phyloP scores from a whole-genome alignment of 2,113 vertebrate species.

The Hippocampus mohnikei region DNA sequence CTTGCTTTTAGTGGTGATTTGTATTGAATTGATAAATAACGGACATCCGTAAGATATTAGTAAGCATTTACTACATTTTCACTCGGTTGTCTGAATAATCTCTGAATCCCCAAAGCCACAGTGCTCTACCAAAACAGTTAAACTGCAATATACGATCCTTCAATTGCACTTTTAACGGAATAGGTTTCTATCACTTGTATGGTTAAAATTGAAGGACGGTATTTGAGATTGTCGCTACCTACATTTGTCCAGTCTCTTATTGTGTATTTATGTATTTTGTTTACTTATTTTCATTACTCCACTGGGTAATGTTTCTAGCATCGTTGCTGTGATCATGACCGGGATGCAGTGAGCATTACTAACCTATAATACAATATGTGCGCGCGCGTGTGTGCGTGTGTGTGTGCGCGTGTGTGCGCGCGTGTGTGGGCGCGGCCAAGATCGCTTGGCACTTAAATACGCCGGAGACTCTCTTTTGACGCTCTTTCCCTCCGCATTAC shows the following conservation, averaged over 20 bases:
- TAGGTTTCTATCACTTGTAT: background rate
- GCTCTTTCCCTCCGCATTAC: constrained; percentile 24
- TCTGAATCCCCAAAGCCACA: background rate
- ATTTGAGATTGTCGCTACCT: background rate
- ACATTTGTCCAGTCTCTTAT: background rate
- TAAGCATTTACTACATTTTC: background rate
- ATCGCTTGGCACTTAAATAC: constrained; percentile 33
- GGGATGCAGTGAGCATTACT: background rate
- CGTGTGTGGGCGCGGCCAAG: constrained; percentile 41
- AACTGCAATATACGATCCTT: background rate
- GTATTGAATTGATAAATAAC: too few relatives aligned
- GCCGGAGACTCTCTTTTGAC: background rate
- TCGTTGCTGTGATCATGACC: background rate
- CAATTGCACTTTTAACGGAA: background rate
- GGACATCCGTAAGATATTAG: background rate
- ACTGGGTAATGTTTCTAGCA: background rate
- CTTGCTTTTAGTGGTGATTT: background rate
- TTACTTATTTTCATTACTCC: background rate
- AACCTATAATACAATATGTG: background rate
- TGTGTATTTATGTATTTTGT: background rate
- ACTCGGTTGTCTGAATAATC: background rate
- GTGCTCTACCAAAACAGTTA: background rate
- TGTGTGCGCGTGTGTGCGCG: background rate
- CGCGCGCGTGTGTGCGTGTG: background rate
- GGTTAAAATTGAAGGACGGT: background rate